These are phyloP conservation scores for Uromys caudimaculatus DNA, from an alignment of 2,797 vertebrate species.

Conservation along the genomic window DNA sequence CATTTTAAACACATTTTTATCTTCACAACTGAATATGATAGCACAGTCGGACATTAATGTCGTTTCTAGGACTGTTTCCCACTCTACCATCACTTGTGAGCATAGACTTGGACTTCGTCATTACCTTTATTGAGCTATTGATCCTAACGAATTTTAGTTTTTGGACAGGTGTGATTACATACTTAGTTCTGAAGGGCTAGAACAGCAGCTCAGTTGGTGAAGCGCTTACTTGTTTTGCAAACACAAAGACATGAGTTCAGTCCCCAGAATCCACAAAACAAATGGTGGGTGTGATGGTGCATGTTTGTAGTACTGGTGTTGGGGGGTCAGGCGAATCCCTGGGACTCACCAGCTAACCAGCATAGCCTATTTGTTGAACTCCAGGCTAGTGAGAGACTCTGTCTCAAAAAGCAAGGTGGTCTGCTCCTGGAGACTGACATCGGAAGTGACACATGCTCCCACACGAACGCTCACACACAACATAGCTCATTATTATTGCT, in stretches of 20 bases:
- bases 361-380: not conserved
- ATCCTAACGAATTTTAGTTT: constrained; percentile 47
- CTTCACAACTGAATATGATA: not conserved
- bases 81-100: not conserved
- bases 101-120: not conserved
- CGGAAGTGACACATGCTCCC: not conserved
- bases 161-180: not conserved
- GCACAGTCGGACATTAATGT: not conserved
- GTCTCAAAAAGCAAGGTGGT: not conserved
- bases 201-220: not conserved
- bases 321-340: not conserved
- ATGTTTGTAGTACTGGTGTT: too few species aligned
- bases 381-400: not conserved
- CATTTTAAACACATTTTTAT: not conserved
- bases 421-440: not conserved
- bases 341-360: not conserved
- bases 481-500: not conserved
- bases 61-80: constrained; percentile 24
- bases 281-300: not conserved
- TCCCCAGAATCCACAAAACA: not conserved
- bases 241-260: not conserved
- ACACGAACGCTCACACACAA: not conserved
- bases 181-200: not conserved
- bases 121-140: not conserved
- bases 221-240: not conserved